phyloP scores from a whole-genome alignment of 1,140 invertebrate species.

The Papilio machaon region DNA sequence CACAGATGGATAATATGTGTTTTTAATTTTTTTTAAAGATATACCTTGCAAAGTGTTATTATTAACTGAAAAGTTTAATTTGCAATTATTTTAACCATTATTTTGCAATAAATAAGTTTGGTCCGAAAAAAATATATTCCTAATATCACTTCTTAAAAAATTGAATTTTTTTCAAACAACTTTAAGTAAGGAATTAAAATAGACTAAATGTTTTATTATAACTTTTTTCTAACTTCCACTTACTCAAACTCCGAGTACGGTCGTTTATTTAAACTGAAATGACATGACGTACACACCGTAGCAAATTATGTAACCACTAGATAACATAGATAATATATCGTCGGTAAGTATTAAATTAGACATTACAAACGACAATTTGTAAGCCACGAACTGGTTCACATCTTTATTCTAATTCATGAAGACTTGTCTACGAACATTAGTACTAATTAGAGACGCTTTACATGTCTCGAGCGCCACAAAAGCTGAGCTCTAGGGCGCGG shows the following conservation, averaged over 20 bases:
- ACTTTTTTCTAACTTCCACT: too few relatives aligned
- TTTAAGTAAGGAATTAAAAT: too few relatives aligned
- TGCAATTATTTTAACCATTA: not conserved
- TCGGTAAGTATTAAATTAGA: not conserved
- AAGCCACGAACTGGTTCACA: constrained; percentile 1
- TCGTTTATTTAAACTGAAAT: too few relatives aligned
- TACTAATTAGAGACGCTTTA: constrained; percentile 31
- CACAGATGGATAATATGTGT: not conserved
- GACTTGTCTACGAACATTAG: constrained; percentile 25
- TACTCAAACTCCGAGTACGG: too few relatives aligned
- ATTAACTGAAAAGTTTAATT: not conserved
- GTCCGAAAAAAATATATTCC: too few relatives aligned
- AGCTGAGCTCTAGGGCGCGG: constrained; percentile 10
- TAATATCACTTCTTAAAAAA: too few relatives aligned
- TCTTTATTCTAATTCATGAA: constrained; percentile 11
- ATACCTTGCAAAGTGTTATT: not conserved
- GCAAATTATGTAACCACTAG: too few relatives aligned
- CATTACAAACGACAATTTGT: constrained; percentile 2
- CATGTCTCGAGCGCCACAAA: constrained; percentile 25
- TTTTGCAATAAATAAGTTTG: too few relatives aligned
- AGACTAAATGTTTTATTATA: too few relatives aligned
- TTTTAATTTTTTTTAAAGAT: not conserved
- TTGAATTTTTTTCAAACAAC: too few relatives aligned
- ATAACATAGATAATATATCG: not conserved
- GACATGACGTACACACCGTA: too few relatives aligned